Conservation (phyloP, 2,113 vertebrate genomes). For the Arizona elegans region DNA sequence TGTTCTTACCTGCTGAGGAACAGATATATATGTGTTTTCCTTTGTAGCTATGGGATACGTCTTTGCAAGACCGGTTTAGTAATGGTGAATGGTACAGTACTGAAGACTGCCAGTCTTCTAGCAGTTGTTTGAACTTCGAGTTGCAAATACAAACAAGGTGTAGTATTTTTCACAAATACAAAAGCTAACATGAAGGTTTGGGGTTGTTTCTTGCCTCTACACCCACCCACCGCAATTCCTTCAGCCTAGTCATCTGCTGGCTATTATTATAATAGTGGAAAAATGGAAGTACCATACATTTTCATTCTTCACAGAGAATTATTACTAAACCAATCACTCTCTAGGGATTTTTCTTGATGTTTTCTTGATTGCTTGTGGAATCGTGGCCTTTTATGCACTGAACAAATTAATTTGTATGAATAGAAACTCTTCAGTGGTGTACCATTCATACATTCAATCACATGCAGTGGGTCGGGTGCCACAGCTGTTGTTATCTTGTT, state of each 20-base stretch:
- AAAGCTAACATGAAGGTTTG: background rate
- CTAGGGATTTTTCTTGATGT: background rate
- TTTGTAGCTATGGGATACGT: background rate
- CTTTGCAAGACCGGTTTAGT: background rate
- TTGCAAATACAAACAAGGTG: background rate
- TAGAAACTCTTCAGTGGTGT: background rate
- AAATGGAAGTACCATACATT: background rate
- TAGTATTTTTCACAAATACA: background rate
- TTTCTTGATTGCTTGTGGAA: background rate
- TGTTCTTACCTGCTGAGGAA: background rate
- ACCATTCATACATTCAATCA: background rate
- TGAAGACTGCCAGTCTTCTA: background rate
- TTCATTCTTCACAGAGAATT: background rate
- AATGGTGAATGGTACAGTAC: background rate
- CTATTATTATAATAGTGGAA: background rate
- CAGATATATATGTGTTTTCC: background rate
- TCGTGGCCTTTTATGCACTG: background rate
- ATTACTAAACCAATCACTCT: background rate
- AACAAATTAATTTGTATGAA: background rate
- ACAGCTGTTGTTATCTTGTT: background rate
- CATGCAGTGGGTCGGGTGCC: background rate
- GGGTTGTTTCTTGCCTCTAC: background rate
- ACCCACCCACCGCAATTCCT: background rate
- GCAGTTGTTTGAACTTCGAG: background rate
- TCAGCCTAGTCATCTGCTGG: background rate